Base-by-base conservation (phyloP, 2,888 invertebrate species). In the Carcina quercana region DNA sequence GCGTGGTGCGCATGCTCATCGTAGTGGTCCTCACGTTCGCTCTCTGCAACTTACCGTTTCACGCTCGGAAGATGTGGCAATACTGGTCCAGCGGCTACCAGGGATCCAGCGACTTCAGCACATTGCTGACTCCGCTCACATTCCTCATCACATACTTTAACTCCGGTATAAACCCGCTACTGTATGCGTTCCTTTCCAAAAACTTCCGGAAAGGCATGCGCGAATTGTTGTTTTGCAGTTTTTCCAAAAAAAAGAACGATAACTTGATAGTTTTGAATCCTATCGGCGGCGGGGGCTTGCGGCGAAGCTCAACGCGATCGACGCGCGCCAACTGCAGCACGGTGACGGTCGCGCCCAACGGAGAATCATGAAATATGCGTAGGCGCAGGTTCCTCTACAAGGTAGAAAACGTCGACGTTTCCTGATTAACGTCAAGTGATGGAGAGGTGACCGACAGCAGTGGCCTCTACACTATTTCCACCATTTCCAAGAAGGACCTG, bases 11-110 rank as follows among this genome's bases (percentile, higher is more conserved):
- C 41, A 93, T 97, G 89, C 86, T 96, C 47, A 92, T 96, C 40
- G 91, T 93, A 15, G 93, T 97, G 28, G 95, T 96, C 28, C 86
- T 93, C 45, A 91, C 94, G 31, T 97, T 96, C 71, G 95, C 95
- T 10, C 61, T 95, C 20, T 95, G 96, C 78, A 95, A 96, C 69
- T 79, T 96, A 40, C 96, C 96, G 0, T 93, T 93, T 74, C 96
- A 96, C 74, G 92, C 91, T 1, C 86, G 95, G 20, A 94, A 94
- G 64, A 89, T 94, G 86, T 94, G 94, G 92, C 92, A 93, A 61
- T 91, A 93, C 69, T 94, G 92, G 92, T 88, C 89, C 42, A 82
- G 82, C 30, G 86, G 86, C 41, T 91, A 91, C 68, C 85, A 88
- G 44, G 92, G 91, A 40, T 86, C 88, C 51, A 89, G 90, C 40